phyloP scores from a whole-genome alignment of 1,140 invertebrate species.

The Drosophila paulistorum region DNA sequence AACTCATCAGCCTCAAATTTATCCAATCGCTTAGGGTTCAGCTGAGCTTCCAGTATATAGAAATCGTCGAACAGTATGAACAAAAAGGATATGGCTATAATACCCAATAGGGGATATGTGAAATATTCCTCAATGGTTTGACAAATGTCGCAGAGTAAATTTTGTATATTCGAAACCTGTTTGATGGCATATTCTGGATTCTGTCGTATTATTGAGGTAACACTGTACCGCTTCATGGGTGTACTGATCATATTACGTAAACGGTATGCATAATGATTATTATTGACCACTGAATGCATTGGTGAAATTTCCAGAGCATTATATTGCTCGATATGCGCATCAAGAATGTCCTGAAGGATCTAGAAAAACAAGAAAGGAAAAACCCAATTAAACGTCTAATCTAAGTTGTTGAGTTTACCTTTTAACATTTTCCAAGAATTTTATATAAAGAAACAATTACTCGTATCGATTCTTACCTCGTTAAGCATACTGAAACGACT shows the following conservation, averaged over 20 bases:
- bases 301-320: constrained; percentile 69
- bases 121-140: constrained; percentile 80
- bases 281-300: constrained; percentile 66
- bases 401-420: too few relatives aligned
- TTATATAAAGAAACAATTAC: not conserved
- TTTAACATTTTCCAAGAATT: not conserved
- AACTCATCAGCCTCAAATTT: constrained; percentile 75
- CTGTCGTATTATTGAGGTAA: constrained; percentile 75
- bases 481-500: constrained; percentile 77
- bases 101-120: constrained; percentile 74
- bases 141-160: constrained; percentile 78
- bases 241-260: constrained; percentile 52
- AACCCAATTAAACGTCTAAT: too few relatives aligned
- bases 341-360: constrained; percentile 76
- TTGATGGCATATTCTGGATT: constrained; percentile 73
- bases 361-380: constrained; percentile 17
- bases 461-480: constrained; percentile 53
- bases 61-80: constrained; percentile 81
- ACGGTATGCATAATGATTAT: constrained; percentile 52
- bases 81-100: constrained; percentile 75
- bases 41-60: constrained; percentile 71
- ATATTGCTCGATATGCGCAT: constrained; percentile 68
- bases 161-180: constrained; percentile 77
- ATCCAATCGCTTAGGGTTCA: constrained; percentile 71
- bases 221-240: constrained; percentile 68